These are phyloP conservation scores for Nothobranchius kuhntae DNA, from an alignment of 2,113 vertebrate species.

Conservation along the genomic window DNA sequence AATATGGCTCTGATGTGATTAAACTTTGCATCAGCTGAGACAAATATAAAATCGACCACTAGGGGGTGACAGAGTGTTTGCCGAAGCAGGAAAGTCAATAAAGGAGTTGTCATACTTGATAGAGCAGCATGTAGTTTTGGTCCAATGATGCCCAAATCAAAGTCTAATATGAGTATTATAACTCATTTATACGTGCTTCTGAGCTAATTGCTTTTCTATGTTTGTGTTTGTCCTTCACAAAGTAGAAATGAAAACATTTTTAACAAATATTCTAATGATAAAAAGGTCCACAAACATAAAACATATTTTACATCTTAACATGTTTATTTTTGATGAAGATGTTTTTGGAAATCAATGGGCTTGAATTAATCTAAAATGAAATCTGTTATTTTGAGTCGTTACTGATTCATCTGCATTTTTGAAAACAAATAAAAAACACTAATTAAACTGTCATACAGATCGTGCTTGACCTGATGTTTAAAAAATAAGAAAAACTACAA, in stretches of 20 bases:
- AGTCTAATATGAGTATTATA: not conserved
- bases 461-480: not conserved
- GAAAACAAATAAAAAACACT: not conserved
- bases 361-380: too few species aligned
- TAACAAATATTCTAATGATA: not conserved
- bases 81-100: rapidly evolving
- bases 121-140: not conserved
- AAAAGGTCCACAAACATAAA: not conserved
- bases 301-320: not conserved
- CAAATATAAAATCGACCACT: not conserved
- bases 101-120: not conserved
- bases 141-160: too few species aligned
- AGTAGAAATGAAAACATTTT: not conserved
- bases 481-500: not conserved
- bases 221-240: too few species aligned
- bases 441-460: not conserved
- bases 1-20: not conserved
- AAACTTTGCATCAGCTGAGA: too few species aligned
- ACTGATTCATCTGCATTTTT: not conserved
- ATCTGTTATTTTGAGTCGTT: not conserved
- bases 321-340: not conserved
- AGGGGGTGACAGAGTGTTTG: constrained; percentile 20
- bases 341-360: not conserved
- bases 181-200: not conserved
- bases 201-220: too few species aligned